phyloP scores from a whole-genome alignment of 2,113 vertebrate species.

The Apteryx mantelli region DNA sequence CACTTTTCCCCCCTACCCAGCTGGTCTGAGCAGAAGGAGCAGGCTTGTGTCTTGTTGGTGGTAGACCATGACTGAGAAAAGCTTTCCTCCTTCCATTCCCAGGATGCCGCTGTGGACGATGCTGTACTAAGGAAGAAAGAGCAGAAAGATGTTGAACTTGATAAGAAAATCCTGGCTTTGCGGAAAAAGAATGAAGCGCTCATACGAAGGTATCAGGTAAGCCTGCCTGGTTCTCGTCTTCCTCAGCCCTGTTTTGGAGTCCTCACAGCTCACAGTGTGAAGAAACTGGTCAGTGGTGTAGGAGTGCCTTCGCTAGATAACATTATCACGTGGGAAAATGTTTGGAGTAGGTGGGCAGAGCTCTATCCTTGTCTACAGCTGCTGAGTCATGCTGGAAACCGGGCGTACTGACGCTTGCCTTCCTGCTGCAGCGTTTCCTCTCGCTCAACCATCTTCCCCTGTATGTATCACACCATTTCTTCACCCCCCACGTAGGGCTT shows the following conservation, averaged over 20 bases:
- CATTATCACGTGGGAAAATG: not conserved
- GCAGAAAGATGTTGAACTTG: slow-evolving; percentile 90
- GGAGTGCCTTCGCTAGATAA: not conserved
- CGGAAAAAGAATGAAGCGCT: slow-evolving; percentile 93
- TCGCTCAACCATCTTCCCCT: not conserved
- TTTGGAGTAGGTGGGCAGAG: not conserved
- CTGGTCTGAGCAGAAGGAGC: not conserved
- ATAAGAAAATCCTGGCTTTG: slow-evolving; percentile 92
- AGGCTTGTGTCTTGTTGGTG: not conserved
- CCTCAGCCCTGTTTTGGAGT: not conserved
- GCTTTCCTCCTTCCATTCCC: not conserved
- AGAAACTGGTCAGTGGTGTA: not conserved
- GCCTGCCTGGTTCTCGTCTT: not conserved
- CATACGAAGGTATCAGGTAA: slow-evolving; percentile 93
- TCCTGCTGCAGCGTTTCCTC: not conserved
- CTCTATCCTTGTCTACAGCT: not conserved
- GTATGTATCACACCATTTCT: not conserved
- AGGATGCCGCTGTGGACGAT: slow-evolving; percentile 82
- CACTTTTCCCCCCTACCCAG: not conserved
- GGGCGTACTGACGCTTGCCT: not conserved
- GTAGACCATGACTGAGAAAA: not conserved
- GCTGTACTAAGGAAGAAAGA: slow-evolving; percentile 84
- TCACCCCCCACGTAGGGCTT: not conserved
- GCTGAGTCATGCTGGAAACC: not conserved
- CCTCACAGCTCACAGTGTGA: not conserved